Conservation (phyloP, 2,888 invertebrate species). For the Cosmia pyralina region DNA sequence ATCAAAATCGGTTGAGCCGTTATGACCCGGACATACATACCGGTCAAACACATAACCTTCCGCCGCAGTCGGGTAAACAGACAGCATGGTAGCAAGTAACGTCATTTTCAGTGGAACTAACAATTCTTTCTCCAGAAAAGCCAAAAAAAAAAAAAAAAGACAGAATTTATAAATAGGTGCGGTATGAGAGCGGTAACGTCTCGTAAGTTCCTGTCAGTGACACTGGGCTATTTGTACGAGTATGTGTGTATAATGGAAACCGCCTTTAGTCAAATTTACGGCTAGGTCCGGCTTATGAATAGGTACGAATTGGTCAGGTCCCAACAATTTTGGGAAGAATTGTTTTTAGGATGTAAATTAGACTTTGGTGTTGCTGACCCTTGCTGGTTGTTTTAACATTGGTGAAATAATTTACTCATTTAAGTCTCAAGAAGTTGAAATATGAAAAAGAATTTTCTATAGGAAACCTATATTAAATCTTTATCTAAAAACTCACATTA, state of each 20-base stretch:
- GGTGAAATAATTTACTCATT: not conserved
- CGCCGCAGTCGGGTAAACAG: too few relatives aligned
- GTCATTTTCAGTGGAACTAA: not conserved
- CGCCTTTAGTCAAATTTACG: conserved; percentile 64
- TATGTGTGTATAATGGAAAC: conserved; percentile 60
- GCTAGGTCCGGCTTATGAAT: conserved; percentile 51
- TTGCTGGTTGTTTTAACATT: not conserved
- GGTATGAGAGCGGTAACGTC: conserved; percentile 36
- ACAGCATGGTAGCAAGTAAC: not conserved
- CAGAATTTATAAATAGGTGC: conserved; percentile 49
- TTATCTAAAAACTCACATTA: not conserved
- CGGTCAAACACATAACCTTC: too few relatives aligned
- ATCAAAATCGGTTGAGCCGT: too few relatives aligned
- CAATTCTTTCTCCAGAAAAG: conserved; percentile 18
- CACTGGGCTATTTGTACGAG: conserved; percentile 52
- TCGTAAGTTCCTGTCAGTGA: conserved; percentile 61
- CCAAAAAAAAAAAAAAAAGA: conserved; percentile 26
- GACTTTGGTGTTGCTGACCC: not conserved
- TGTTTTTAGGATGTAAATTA: conserved; percentile 8
- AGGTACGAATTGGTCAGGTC: conserved; percentile 37
- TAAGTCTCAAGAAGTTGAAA: not conserved
- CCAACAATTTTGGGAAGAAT: conserved; percentile 31
- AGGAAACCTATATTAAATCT: too few relatives aligned
- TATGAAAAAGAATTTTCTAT: not conserved
- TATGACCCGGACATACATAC: too few relatives aligned